A percentile compares a stretch with the other conserved stretches of the same genome.
These are phyloP conservation scores for Acronicta alni DNA, from an alignment of 2,888 invertebrate species.

Conservation along the genomic window DNA sequence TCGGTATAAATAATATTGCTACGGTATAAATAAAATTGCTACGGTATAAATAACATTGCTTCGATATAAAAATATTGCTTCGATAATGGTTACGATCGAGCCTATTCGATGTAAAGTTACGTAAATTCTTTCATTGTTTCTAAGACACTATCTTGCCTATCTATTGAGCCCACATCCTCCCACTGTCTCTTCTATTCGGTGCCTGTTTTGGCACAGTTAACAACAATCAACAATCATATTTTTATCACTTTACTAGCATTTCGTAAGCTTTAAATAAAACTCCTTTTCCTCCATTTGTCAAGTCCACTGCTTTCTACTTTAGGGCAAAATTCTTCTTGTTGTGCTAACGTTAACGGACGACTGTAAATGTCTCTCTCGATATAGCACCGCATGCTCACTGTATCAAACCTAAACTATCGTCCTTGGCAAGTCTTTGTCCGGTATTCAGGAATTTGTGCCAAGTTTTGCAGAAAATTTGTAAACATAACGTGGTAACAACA, in stretches of 20 bases:
- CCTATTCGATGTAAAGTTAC: no score
- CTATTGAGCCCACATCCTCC: no score
- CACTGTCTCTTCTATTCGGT: no score
- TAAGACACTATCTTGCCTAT: no score
- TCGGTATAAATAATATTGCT: no score
- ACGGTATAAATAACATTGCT: no score
- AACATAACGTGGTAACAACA: conserved; percentile 17
- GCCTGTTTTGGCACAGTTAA: no score
- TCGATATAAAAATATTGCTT: not conserved
- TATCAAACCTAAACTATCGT: conserved; percentile 5
- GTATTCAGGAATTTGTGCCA: conserved; percentile 20
- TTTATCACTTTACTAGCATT: no score
- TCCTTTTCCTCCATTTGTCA: not conserved
- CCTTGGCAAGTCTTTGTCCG: conserved; percentile 19
- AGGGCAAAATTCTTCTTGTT: not conserved
- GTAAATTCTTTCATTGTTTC: no score
- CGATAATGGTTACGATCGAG: not conserved
- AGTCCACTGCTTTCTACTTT: not conserved
- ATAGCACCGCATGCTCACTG: not conserved
- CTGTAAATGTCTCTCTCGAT: not conserved
- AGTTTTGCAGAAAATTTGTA: conserved; percentile 28
- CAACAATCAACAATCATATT: no score
- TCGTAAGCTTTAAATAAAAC: not conserved
- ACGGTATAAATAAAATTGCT: no score
- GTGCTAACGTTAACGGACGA: not conserved